These are phyloP conservation scores for Malthinus seriepunctatus DNA, from an alignment of 2,888 invertebrate genomes.

Conservation along the genomic window DNA sequence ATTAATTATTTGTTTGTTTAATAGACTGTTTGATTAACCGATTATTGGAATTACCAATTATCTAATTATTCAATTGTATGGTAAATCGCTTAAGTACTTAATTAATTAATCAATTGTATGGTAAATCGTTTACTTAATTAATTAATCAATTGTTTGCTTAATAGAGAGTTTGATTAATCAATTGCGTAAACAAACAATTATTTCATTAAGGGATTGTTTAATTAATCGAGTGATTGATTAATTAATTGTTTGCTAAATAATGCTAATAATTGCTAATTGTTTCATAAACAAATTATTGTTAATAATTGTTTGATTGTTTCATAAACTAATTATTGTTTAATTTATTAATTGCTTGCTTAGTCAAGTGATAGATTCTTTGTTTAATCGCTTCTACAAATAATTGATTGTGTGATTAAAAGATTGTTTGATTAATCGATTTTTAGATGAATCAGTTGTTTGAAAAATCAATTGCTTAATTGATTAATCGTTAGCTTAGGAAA, in stretches of 20 bases:
- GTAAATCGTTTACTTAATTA: not conserved
- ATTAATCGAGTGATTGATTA: not conserved
- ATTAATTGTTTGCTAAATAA: not conserved
- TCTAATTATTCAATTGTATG: not conserved
- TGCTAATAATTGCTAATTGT: too few relatives aligned
- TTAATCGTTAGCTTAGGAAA: not conserved
- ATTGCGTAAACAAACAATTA: too few relatives aligned
- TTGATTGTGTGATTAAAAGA: not conserved
- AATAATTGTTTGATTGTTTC: too few relatives aligned
- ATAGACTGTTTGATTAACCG: not conserved
- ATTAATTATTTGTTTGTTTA: not conserved
- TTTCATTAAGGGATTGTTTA: not conserved
- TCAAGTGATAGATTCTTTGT: not conserved
- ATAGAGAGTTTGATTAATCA: not conserved
- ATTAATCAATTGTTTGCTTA: not conserved
- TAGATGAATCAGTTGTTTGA: not conserved
- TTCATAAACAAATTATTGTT: too few relatives aligned
- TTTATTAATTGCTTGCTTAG: too few relatives aligned
- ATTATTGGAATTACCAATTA: not conserved
- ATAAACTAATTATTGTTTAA: too few relatives aligned
- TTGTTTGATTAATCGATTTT: not conserved
- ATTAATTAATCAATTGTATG: not conserved
- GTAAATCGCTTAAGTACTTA: not conserved
- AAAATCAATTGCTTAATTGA: not conserved
- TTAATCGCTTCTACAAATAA: not conserved